Evolutionary conservation across 2,113 vertebrate species (phyloP).

Genomic region (Bubo bubo): DNA sequence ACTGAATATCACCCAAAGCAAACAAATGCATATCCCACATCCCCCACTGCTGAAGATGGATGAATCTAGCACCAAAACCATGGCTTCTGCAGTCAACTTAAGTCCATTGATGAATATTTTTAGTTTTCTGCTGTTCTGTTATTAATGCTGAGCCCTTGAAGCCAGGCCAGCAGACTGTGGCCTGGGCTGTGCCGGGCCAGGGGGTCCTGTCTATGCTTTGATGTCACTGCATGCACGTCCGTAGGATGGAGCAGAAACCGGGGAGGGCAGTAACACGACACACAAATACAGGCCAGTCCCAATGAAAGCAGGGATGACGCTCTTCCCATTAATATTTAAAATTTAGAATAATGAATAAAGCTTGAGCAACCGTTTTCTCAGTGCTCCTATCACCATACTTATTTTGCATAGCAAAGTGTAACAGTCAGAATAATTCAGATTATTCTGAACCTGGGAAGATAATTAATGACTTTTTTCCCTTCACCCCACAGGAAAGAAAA

Average conservation of each 20-base stretch:
- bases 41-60: neutral
- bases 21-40: rapidly evolving
- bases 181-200: rapidly evolving
- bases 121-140: neutral
- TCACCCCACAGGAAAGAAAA: neutral
- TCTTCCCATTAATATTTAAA: neutral
- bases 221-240: rapidly evolving
- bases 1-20: neutral
- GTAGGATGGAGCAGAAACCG: neutral
- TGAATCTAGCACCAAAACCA: neutral
- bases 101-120: neutral
- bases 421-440: neutral
- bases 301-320: neutral
- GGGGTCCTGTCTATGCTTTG: neutral
- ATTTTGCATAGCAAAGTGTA: neutral
- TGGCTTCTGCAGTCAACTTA: neutral
- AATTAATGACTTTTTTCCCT: neutral
- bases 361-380: neutral
- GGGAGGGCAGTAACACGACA: neutral
- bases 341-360: neutral
- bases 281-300: neutral
- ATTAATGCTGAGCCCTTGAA: neutral
- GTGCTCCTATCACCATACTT: neutral
- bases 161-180: neutral
- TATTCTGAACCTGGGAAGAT: neutral